Conservation (phyloP, 2,113 vertebrate genomes). For the Thymallus thymallus region DNA sequence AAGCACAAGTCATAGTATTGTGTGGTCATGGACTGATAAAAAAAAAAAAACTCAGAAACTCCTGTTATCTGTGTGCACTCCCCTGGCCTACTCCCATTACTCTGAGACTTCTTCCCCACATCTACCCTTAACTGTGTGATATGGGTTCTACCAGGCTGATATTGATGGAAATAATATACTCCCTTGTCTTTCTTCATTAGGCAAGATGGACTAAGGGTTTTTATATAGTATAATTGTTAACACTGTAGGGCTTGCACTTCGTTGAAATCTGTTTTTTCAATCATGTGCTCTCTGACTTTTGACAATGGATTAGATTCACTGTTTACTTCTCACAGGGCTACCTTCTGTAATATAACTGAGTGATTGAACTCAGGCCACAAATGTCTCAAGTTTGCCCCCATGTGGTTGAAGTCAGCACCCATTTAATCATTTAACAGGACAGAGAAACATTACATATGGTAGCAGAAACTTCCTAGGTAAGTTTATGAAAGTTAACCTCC, state of each 20-base stretch:
- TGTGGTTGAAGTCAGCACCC: constrained; percentile 30
- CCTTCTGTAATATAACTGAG: background rate
- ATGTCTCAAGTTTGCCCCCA: constrained; percentile 36
- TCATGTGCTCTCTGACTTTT: background rate
- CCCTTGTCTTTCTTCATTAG: too few relatives aligned
- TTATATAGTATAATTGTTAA: too few relatives aligned
- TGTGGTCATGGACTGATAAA: constrained; percentile 1
- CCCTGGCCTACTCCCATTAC: background rate
- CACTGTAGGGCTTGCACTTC: background rate
- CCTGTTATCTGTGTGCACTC: background rate
- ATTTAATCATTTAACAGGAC: too few relatives aligned
- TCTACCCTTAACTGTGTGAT: background rate
- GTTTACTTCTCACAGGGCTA: constrained; percentile 7
- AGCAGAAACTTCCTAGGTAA: background rate
- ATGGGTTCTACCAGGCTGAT: too few relatives aligned
- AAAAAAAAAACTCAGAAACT: background rate
- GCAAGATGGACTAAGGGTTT: too few relatives aligned
- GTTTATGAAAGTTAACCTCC: background rate
- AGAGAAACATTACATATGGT: background rate
- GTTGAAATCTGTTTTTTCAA: background rate
- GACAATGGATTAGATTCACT: background rate
- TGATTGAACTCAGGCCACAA: background rate
- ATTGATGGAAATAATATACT: too few relatives aligned
- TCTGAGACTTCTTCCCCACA: background rate
- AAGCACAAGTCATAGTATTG: background rate